Percentiles rank a stretch among this genome's conserved stretches.
phyloP scores from a whole-genome alignment of 2,797 vertebrate genomes.

The Poeciliopsis presidionis region DNA sequence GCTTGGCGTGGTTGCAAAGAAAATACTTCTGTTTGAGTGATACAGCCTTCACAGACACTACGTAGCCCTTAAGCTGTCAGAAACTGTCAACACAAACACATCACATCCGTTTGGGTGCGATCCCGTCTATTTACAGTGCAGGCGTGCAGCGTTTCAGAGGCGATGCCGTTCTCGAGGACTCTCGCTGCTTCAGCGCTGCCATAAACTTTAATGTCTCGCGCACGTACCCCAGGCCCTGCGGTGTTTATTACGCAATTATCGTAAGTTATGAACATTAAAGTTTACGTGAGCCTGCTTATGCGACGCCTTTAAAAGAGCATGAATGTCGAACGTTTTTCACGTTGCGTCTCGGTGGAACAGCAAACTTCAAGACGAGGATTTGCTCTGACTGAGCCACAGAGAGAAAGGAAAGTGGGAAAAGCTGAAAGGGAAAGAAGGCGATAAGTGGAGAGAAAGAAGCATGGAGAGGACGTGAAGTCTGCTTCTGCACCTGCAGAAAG shows the following conservation, averaged over 20 bases:
- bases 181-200: constrained; percentile 23
- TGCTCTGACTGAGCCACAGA: not conserved
- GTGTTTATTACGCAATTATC: constrained; percentile 43
- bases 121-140: constrained; percentile 54
- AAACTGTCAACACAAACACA: constrained; percentile 68
- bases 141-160: constrained; percentile 32
- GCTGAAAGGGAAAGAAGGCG: not conserved
- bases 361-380: not conserved
- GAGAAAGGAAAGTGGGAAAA: not conserved
- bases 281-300: not conserved
- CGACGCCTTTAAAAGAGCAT: not conserved
- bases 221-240: constrained; percentile 19
- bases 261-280: not conserved
- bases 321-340: not conserved
- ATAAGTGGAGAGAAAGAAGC: no score
- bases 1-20: constrained; percentile 51
- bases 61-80: constrained; percentile 70
- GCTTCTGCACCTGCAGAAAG: no score
- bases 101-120: constrained; percentile 58
- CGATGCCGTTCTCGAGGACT: constrained; percentile 20
- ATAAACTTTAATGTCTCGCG: constrained; percentile 18
- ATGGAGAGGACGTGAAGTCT: no score
- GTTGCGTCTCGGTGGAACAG: not conserved
- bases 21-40: constrained; percentile 47
- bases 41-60: constrained; percentile 41